Percentiles rank a stretch among this genome's conserved stretches.
Conservation (phyloP, 2,113 vertebrate genomes). For the Pogona vitticeps region DNA sequence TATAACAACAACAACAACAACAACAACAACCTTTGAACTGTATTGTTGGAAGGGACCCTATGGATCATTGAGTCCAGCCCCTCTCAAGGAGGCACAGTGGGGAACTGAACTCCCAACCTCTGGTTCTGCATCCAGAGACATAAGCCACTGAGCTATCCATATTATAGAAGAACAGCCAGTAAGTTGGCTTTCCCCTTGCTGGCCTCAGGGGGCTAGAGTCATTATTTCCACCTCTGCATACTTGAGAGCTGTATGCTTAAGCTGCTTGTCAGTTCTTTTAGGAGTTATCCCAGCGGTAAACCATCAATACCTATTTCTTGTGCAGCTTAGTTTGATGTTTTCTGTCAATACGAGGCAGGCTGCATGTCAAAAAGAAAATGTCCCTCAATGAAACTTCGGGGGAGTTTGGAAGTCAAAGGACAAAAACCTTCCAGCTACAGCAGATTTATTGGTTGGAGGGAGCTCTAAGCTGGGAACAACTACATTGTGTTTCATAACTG, state of each 20-base stretch:
- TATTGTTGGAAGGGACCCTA: too few species aligned
- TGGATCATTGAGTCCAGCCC: too few species aligned
- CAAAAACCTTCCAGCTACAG: constrained; percentile 12
- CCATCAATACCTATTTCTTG: neutral
- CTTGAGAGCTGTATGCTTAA: neutral
- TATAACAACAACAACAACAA: too few species aligned
- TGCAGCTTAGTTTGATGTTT: constrained; percentile 4
- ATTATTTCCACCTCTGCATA: constrained; percentile 11
- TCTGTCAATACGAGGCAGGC: neutral
- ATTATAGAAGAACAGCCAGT: neutral
- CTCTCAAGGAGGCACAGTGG: too few species aligned
- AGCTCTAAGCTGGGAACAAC: neutral
- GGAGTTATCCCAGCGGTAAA: neutral
- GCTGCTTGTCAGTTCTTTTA: neutral
- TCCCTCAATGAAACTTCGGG: neutral
- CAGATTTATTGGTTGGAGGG: neutral
- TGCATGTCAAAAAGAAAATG: neutral
- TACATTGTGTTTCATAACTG: constrained; percentile 25
- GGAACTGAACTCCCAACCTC: too few species aligned
- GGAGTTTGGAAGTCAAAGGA: neutral
- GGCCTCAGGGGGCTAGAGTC: neutral
- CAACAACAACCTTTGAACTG: too few species aligned
- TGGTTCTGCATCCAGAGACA: too few species aligned
- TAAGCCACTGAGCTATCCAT: too few species aligned
- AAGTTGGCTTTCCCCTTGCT: neutral